Conservation (phyloP, 2,113 vertebrate genomes). For the Nothoprocta perdicaria region DNA sequence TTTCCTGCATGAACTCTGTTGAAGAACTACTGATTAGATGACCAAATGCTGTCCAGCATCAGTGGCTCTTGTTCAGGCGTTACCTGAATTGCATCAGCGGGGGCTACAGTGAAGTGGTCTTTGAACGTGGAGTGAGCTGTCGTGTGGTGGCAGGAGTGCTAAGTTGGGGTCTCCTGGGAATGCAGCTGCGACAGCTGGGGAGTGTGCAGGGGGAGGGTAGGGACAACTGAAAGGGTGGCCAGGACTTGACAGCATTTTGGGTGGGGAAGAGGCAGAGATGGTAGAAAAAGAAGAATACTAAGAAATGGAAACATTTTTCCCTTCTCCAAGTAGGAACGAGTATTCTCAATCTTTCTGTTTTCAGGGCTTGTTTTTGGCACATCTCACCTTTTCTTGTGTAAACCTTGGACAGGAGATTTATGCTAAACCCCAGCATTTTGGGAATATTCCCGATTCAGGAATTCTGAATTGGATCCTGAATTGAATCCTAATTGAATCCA, state of each 20-base stretch:
- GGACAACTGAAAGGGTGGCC: not conserved
- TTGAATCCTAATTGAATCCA: too few species aligned
- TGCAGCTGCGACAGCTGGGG: not conserved
- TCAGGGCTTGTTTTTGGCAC: not conserved
- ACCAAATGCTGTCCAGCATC: not conserved
- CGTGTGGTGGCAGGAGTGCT: not conserved
- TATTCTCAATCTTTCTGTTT: not conserved
- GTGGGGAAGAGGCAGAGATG: not conserved
- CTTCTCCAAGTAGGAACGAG: not conserved
- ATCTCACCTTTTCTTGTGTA: not conserved
- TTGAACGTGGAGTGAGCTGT: not conserved
- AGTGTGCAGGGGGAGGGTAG: not conserved
- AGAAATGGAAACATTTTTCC: not conserved
- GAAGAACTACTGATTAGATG: not conserved
- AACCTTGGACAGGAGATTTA: not conserved
- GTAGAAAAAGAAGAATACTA: not conserved
- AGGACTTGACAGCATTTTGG: not conserved
- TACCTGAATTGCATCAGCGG: not conserved
- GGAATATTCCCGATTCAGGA: not conserved
- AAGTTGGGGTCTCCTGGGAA: not conserved
- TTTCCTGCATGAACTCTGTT: not conserved
- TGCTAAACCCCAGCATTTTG: not conserved
- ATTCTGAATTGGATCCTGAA: not conserved
- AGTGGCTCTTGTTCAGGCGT: not conserved
- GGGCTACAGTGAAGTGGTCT: too few species aligned